Conservation (phyloP, 2,797 vertebrate species). For the Enteromius argenteus region DNA sequence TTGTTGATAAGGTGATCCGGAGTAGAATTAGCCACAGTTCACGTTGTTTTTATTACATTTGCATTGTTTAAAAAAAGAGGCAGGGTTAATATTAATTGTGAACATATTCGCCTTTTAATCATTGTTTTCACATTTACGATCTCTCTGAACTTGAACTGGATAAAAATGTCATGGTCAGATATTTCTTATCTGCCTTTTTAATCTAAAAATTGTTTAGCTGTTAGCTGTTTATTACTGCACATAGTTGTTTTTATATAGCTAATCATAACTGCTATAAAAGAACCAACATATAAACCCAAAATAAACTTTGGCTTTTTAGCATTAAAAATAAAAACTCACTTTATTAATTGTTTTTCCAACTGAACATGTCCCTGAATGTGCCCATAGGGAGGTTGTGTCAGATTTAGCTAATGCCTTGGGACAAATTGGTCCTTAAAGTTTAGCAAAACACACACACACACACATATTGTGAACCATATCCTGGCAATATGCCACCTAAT, state of each 20-base stretch:
- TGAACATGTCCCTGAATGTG: neutral
- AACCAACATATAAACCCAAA: neutral
- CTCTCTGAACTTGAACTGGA: slow-evolving; percentile 2
- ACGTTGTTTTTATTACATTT: slow-evolving; percentile 21
- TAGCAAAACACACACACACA: neutral
- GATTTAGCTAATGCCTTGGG: neutral
- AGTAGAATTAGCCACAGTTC: slow-evolving; percentile 44
- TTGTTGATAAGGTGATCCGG: slow-evolving; percentile 51
- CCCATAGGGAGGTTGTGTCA: neutral
- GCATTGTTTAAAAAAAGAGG: neutral
- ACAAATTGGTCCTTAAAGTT: neutral
- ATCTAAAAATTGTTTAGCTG: neutral
- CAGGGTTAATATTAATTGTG: neutral
- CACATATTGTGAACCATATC: slow-evolving; percentile 21
- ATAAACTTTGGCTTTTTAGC: neutral
- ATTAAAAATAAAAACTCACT: neutral
- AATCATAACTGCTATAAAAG: neutral
- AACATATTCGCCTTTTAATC: neutral
- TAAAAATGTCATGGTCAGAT: neutral
- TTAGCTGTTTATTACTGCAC: neutral
- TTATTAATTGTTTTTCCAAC: neutral
- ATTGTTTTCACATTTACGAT: neutral
- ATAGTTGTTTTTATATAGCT: neutral
- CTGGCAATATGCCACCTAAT: slow-evolving; percentile 50
- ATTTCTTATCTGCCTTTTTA: neutral